Conservation (phyloP, 2,113 vertebrate species). For the Urocolius indicus region DNA sequence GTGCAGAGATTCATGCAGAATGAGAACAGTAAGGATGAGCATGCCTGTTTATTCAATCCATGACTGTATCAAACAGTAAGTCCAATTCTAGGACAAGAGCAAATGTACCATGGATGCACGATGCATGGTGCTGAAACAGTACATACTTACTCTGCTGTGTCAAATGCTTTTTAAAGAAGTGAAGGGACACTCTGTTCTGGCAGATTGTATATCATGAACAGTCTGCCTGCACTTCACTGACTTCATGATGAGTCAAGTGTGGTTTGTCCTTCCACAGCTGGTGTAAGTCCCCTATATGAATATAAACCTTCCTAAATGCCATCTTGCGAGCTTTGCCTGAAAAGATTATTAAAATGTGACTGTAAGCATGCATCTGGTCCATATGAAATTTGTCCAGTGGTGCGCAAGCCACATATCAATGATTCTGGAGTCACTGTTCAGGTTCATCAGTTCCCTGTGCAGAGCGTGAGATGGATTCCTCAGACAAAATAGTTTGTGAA, state of each 20-base stretch:
- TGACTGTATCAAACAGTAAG: neutral
- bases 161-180: slow-evolving; percentile 58
- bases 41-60: fast-evolving
- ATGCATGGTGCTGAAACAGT: neutral
- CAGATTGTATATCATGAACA: slow-evolving; percentile 37
- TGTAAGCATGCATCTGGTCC: neutral
- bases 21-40: neutral
- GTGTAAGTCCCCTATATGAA: neutral
- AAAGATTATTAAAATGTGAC: neutral
- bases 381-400: neutral
- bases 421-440: neutral
- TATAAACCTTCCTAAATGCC: neutral
- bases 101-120: neutral
- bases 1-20: neutral
- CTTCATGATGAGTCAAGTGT: slow-evolving; percentile 50
- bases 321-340: neutral
- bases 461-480: neutral
- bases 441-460: neutral
- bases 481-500: neutral
- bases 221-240: slow-evolving; percentile 27
- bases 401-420: neutral
- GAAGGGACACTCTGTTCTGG: slow-evolving; percentile 52
- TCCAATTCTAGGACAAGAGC: neutral
- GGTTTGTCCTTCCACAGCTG: slow-evolving; percentile 39
- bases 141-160: slow-evolving; percentile 14